Evolutionary conservation across 2,113 vertebrate genomes (phyloP), one percentile per base, ranked within the genome.

Genomic region (Erpornis zantholeuca): DNA sequence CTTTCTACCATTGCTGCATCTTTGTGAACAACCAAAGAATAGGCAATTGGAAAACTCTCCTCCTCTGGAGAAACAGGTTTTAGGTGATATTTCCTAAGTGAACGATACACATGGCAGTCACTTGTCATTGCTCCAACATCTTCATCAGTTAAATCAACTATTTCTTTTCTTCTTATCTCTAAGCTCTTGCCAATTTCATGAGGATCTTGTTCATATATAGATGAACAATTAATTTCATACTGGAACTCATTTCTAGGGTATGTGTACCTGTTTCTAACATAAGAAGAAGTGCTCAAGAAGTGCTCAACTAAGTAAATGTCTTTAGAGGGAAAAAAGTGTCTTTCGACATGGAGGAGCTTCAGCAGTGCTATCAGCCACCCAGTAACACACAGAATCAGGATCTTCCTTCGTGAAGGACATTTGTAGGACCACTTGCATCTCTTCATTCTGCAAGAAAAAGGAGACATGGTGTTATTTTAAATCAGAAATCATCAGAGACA

Each of bases 11-110:
- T 99, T 38, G 98, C 96, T 4, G 99, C 98, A 23, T 99, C 98
- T 98, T 99, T 99, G 91, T 99, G 99, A 94, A 99, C 99, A 59
- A 99, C 99, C 94, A 99, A 91, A 54, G 99, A 99, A 92, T 98
- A 99, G 44, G 99, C 99, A 40, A 99, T 86, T 2, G 99, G 99
- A 87, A 99, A 99, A 64, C 70, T 61, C 38, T 94, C 95, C 83
- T 99, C 99, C 42, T 98, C 98, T 8, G 92, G 63, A 17, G 98
- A 99, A 81, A 98, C 93, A 6, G 65, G 86, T n/a, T 98, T 97
- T 7, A 97, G 90, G 66, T 97, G 38, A 59, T 99, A 99, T 50
- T 95, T 97, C 91, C 99, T 98, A 10, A 98, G 96, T 50, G 88
- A 83, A 53, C 38, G 96, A 93, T 99, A 99, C 7, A 92, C 18